Percentiles rank a stretch among this genome's conserved stretches.
phyloP scores from a whole-genome alignment of 64 coral and sea anemone genomes.

The Stichodactyla mertensii region DNA sequence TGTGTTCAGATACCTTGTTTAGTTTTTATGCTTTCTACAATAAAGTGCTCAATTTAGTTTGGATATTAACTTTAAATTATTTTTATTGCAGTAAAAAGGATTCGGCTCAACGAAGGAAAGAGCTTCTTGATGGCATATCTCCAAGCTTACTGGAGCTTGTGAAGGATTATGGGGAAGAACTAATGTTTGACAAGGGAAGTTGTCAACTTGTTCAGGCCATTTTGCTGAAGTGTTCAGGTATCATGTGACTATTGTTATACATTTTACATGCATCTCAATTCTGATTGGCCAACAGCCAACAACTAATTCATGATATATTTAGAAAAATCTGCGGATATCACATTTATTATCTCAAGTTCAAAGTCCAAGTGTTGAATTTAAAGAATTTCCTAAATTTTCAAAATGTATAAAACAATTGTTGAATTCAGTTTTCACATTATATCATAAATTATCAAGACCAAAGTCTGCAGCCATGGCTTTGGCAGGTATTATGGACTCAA shows the following conservation, averaged over 20 bases:
- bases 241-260: background rate
- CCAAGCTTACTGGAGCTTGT: constrained; percentile 64
- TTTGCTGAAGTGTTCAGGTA: constrained; percentile 53
- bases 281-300: no score
- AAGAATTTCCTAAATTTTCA: no score
- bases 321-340: no score
- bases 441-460: no score
- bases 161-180: constrained; percentile 43
- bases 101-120: constrained; percentile 52
- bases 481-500: no score
- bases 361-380: no score
- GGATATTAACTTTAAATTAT: background rate
- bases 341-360: no score
- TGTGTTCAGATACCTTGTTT: no score
- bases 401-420: no score
- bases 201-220: constrained; percentile 70
- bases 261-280: background rate
- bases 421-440: no score
- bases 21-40: background rate
- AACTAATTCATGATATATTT: no score
- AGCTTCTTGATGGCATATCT: constrained; percentile 82
- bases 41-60: background rate
- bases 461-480: no score
- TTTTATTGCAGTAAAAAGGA: constrained; percentile 68
- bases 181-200: constrained; percentile 82